phyloP scores from a whole-genome alignment of 2,888 invertebrate genomes.

The Toxonevra muliebris region DNA sequence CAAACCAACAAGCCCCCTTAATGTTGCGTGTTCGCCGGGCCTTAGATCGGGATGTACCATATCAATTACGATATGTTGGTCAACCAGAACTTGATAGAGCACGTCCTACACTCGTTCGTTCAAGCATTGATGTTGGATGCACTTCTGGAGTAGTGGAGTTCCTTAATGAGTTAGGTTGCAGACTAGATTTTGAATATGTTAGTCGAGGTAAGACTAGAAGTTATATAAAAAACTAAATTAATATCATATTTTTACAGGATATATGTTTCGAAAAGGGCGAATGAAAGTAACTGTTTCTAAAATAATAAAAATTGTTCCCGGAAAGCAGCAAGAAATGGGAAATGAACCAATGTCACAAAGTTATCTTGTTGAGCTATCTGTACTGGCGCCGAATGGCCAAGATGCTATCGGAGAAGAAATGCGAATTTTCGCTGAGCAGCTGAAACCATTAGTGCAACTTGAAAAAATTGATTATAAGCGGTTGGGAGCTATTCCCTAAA shows the following conservation, averaged over 20 bases:
- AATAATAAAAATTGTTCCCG: constrained; percentile 85
- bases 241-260: constrained; percentile 60
- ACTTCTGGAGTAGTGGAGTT: constrained; percentile 91
- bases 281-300: constrained; percentile 98
- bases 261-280: constrained; percentile 94
- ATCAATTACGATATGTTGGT: constrained; percentile 91
- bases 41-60: constrained; percentile 73
- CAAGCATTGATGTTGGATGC: constrained; percentile 92
- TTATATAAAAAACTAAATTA: constrained; percentile 6
- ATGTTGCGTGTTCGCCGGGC: constrained; percentile 85
- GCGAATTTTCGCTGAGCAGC: constrained; percentile 92
- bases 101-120: constrained; percentile 88
- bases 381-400: constrained; percentile 85
- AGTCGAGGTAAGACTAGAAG: constrained; percentile 72
- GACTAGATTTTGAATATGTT: constrained; percentile 93
- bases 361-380: constrained; percentile 91
- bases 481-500: constrained; percentile 63
- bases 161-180: constrained; percentile 88
- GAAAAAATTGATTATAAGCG: constrained; percentile 93
- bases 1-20: constrained; percentile 74
- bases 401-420: constrained; percentile 97
- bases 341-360: constrained; percentile 88
- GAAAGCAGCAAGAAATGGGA: constrained; percentile 74
- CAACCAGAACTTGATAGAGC: constrained; percentile 89
- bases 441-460: constrained; percentile 88